Evolutionary conservation across 2,888 invertebrate genomes (phyloP), one percentile per base, ranked within the genome.

Genomic region (Philaethria dido): DNA sequence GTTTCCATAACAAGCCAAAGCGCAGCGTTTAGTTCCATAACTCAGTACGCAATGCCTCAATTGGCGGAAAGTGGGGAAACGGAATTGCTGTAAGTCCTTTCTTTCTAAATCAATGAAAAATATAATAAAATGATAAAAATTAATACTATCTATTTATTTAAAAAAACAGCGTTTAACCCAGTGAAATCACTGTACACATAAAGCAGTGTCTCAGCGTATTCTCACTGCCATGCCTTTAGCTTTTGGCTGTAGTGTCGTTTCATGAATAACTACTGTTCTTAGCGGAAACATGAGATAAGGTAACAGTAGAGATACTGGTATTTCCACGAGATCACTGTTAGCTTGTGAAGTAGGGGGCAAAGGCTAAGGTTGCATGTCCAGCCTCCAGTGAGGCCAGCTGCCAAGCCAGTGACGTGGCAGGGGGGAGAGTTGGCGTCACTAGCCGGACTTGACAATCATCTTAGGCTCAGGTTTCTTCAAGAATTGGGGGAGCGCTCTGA

Each of bases 211-310:
- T 89, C 89, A 0, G 77, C 77, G 50, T 88, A 89, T n/a, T n/a
- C n/a, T n/a, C n/a, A n/a, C n/a, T n/a, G n/a, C n/a, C n/a, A n/a
- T n/a, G n/a, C n/a, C n/a, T n/a, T n/a, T n/a, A n/a, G n/a, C n/a
- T n/a, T n/a, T n/a, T n/a, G n/a, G n/a, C n/a, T n/a, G n/a, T n/a
- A n/a, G n/a, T n/a, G n/a, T n/a, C n/a, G n/a, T n/a, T n/a, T n/a
- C n/a, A n/a, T n/a, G n/a, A 91, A 60, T 89, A 89, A 0, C 91
- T 91, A 3, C 74, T 75, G 64, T 88, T 84, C 0, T 67, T 60
- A 36, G 82, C 82, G 66, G 83, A 77, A 0, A 80, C 80, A 3
- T 80, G 80, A 57, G 77, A 82, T 11, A 91, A 82, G n/a, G 75
- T 77, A 20, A 89, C 72, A 0, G 82, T 81, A 0, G 80, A 79